These are phyloP conservation scores for Felis catus DNA, from an alignment of 2,113 vertebrate species.

Conservation along the genomic window DNA sequence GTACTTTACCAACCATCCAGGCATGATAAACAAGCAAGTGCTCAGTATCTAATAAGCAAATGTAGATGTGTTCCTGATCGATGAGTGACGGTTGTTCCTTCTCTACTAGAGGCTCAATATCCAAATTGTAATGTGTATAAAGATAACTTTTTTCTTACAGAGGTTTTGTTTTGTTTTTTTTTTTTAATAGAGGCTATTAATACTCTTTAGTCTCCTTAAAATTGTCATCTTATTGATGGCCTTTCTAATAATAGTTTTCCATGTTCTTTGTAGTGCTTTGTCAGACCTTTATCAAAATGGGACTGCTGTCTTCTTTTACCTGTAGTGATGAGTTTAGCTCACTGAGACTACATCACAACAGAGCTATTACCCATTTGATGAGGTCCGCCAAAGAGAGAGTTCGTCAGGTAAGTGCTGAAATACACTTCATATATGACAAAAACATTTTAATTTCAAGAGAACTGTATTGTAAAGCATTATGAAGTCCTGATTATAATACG, in stretches of 20 bases:
- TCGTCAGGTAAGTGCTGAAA: constrained; percentile 78
- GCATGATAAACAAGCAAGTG: background rate
- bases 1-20: background rate
- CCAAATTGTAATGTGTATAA: background rate
- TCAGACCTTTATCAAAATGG: constrained; percentile 92
- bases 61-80: background rate
- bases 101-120: background rate
- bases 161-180: background rate
- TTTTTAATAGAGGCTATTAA: background rate
- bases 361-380: constrained; percentile 94
- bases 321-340: constrained; percentile 97
- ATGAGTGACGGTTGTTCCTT: accelerated
- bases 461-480: background rate
- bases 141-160: background rate
- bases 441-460: background rate
- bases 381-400: constrained; percentile 85
- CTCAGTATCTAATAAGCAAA: background rate
- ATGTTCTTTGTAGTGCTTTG: constrained; percentile 89
- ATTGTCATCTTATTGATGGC: background rate
- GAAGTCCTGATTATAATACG: background rate
- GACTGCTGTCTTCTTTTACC: constrained; percentile 94
- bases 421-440: background rate
- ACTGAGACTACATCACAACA: constrained; percentile 94
- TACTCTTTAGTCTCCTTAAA: background rate
- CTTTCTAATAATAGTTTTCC: constrained; percentile 36